Conservation (phyloP, 2,888 invertebrate species). For the Drosophila leonis region DNA sequence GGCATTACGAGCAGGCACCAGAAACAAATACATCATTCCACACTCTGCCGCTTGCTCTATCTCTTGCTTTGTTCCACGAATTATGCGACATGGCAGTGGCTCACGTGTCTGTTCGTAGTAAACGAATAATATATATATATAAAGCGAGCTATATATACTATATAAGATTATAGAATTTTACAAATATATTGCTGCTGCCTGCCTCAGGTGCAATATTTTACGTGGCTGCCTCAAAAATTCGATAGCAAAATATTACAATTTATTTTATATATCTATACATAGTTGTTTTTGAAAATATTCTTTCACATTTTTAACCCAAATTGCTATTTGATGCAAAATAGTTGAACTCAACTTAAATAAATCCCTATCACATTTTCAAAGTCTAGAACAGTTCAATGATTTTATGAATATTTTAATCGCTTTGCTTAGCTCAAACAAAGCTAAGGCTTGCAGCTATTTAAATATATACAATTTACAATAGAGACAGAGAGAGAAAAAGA, state of each 20-base stretch:
- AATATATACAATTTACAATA: background rate
- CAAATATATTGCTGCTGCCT: background rate
- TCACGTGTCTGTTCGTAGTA: conserved; percentile 35
- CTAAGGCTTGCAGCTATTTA: background rate
- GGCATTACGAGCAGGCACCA: conserved; percentile 15
- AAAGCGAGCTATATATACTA: background rate
- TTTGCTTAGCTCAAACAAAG: background rate
- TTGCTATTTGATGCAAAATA: conserved; percentile 3
- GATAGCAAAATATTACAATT: background rate
- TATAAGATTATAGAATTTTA: conserved; percentile 5
- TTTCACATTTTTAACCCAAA: background rate
- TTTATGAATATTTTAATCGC: background rate
- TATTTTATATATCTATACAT: background rate
- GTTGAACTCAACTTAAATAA: background rate
- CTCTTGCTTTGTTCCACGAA: conserved; percentile 12
- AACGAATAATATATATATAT: conserved; percentile 12
- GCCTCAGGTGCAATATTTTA: conserved; percentile 50
- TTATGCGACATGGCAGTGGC: conserved; percentile 40
- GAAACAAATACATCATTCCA: background rate
- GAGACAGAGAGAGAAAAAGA: background rate
- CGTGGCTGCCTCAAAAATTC: conserved; percentile 28
- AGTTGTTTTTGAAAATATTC: background rate
- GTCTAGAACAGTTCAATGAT: background rate
- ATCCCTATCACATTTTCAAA: background rate
- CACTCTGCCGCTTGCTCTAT: background rate